These are phyloP conservation scores for Anarhynchus alexandrinus DNA, from an alignment of 2,113 vertebrate genomes.

Conservation along the genomic window DNA sequence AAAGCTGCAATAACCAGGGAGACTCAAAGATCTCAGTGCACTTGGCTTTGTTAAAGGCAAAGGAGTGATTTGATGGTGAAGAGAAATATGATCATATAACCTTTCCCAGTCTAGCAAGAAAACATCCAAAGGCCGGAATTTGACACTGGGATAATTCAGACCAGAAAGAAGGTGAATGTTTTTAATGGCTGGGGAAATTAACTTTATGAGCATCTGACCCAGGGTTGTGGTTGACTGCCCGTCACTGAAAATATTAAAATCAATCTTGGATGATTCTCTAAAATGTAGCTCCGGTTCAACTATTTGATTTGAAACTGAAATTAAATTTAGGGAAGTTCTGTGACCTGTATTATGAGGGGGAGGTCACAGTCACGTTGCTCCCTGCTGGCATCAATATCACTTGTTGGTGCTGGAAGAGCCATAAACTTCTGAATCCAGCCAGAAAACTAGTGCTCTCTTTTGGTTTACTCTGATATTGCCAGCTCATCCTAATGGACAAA, in stretches of 20 bases:
- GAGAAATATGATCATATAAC: neutral
- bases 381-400: neutral
- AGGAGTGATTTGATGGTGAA: neutral
- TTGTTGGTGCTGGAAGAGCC: neutral
- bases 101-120: neutral
- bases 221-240: neutral
- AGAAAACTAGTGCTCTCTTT: neutral
- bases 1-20: neutral
- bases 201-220: slow-evolving; percentile 18
- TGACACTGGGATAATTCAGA: slow-evolving; percentile 34
- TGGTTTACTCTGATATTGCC: neutral
- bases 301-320: slow-evolving; percentile 13
- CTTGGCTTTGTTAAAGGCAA: neutral
- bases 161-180: slow-evolving; percentile 45
- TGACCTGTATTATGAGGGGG: neutral
- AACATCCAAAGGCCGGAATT: slow-evolving; percentile 14
- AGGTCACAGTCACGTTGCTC: neutral
- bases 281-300: neutral
- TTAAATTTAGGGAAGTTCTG: neutral
- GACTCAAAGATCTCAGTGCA: neutral
- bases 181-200: slow-evolving; percentile 32
- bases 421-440: neutral
- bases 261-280: neutral
- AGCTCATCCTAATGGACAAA: neutral
- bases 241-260: slow-evolving; percentile 17